Evolutionary conservation across 2,113 vertebrate species (phyloP).

Genomic region (Bubo blakistoni): DNA sequence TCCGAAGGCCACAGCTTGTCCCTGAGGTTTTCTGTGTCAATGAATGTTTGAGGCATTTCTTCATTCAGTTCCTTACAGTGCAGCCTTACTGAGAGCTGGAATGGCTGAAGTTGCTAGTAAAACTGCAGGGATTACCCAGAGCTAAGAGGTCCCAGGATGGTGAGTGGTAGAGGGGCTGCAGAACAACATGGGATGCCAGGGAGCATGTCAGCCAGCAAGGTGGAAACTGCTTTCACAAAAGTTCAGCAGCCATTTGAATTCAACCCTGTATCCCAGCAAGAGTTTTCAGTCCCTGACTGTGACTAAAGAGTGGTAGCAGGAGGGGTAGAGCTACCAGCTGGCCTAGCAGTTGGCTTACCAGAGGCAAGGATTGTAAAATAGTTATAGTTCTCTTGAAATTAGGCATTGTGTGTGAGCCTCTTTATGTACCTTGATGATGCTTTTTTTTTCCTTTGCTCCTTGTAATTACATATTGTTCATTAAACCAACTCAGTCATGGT

Average conservation of each 20-base stretch:
- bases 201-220: background rate
- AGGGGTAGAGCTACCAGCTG: conserved; percentile 4
- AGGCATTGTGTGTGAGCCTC: background rate
- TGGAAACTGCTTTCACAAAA: background rate
- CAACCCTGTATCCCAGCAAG: background rate
- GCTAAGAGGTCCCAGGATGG: background rate
- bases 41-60: too few relatives aligned
- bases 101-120: background rate
- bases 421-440: background rate
- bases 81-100: background rate
- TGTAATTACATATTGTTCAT: background rate
- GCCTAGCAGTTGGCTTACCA: background rate
- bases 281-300: background rate
- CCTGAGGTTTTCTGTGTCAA: too few relatives aligned
- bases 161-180: background rate
- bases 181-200: background rate
- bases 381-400: background rate
- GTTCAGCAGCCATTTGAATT: background rate
- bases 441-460: background rate
- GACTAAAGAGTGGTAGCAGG: background rate
- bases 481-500: background rate
- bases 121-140: background rate
- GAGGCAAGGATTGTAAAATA: background rate
- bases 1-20: too few relatives aligned
- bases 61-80: too few relatives aligned